Evolutionary conservation across 2,113 vertebrate species (phyloP).

Genomic region (Notiomystis cincta): DNA sequence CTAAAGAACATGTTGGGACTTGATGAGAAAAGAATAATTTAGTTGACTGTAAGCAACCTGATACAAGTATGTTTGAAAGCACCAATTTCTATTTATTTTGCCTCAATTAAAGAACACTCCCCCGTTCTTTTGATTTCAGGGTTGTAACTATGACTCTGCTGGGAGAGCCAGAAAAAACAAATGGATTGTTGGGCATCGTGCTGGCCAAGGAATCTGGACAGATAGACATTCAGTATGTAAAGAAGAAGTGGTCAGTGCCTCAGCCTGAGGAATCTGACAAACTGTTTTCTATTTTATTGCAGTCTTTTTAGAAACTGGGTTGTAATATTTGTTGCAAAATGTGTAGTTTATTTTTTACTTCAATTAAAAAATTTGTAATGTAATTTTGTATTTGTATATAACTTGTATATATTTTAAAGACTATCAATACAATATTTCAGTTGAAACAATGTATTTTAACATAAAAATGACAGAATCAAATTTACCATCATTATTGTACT

Average conservation of each 20-base stretch:
- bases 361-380: neutral
- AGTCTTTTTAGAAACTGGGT: neutral
- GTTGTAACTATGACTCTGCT: conserved; percentile 80
- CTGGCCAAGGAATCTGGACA: conserved; percentile 81
- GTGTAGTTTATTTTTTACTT: neutral
- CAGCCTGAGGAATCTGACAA: conserved; percentile 70
- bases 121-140: conserved; percentile 58
- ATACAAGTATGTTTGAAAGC: neutral
- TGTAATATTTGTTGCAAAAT: neutral
- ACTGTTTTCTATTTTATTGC: conserved; percentile 69
- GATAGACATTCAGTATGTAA: conserved; percentile 86
- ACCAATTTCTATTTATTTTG: neutral
- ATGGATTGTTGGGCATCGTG: conserved; percentile 78
- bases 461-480: neutral
- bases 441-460: conserved; percentile 34
- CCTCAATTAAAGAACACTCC: neutral
- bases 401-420: neutral
- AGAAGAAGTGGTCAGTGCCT: conserved; percentile 70
- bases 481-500: neutral
- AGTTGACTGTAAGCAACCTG: neutral
- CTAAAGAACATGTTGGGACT: neutral
- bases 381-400: neutral
- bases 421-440: neutral
- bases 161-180: conserved; percentile 83
- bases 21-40: neutral